phyloP scores from a whole-genome alignment of 2,797 vertebrate genomes.

The Gallirallus australis region DNA sequence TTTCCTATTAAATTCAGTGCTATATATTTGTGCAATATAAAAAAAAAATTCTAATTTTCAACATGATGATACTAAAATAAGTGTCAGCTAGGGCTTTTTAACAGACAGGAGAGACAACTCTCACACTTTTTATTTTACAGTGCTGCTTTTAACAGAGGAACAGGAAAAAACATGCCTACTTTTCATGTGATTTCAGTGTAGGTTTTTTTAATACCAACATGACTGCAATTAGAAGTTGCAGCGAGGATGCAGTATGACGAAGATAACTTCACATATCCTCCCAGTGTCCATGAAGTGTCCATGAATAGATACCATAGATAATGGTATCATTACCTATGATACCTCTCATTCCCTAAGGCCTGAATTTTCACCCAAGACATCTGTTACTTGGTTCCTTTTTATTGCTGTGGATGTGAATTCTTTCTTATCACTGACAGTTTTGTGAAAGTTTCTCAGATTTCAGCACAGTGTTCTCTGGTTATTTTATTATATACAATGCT shows the following conservation, averaged over 20 bases:
- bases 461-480: not conserved
- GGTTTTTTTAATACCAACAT: not conserved
- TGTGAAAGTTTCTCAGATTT: not conserved
- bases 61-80: not conserved
- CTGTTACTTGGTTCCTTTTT: not conserved
- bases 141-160: not conserved
- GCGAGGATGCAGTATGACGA: not conserved
- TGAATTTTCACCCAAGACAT: conserved; percentile 19
- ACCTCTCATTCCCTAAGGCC: not conserved
- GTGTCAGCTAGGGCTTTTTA: not conserved
- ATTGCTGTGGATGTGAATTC: not conserved
- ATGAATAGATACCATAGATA: no score
- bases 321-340: no score
- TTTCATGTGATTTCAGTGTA: not conserved
- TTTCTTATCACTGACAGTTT: not conserved
- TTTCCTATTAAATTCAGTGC: not conserved
- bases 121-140: not conserved
- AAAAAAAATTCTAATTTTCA: not conserved
- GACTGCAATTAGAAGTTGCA: not conserved
- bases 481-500: not conserved
- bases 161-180: not conserved
- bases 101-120: not conserved
- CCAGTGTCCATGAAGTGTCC: not conserved
- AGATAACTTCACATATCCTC: not conserved
- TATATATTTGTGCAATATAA: not conserved